Conservation (phyloP, 2,797 vertebrate species). For the Pagetopsis macropterus region DNA sequence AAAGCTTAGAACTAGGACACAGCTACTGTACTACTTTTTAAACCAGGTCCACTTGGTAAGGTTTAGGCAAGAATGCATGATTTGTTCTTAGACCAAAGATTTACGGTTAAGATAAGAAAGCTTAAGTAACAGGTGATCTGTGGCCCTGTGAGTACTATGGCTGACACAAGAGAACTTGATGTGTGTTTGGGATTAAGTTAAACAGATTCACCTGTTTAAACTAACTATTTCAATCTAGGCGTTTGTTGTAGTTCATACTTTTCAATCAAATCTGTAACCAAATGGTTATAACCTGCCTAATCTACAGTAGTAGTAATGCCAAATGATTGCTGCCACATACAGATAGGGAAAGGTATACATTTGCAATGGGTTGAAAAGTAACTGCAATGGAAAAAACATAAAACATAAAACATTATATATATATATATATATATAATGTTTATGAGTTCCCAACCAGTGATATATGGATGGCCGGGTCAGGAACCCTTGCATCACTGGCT, state of each 20-base stretch:
- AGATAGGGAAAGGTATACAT: neutral
- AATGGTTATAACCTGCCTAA: neutral
- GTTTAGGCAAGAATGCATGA: conserved; percentile 39
- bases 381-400: neutral
- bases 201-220: conserved; percentile 41
- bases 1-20: conserved; percentile 29
- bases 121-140: conserved; percentile 35
- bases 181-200: conserved; percentile 17
- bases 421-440: neutral
- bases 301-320: neutral
- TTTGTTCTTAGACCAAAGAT: conserved; percentile 28
- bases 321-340: neutral
- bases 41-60: conserved; percentile 36
- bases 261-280: neutral
- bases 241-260: neutral
- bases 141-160: conserved; percentile 19
- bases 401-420: neutral
- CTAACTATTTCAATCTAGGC: neutral
- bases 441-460: neutral
- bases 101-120: conserved; percentile 29
- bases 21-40: conserved; percentile 21
- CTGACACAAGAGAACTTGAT: conserved; percentile 32
- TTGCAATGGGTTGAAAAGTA: neutral
- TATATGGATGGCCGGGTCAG: too few species aligned
- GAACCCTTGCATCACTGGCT: too few species aligned